Evolutionary conservation across 30 jellyfish, hydroid and myxozoan species (phyloP), one percentile per base, ranked within the genome.

Genomic region (Morbakka virulenta): DNA sequence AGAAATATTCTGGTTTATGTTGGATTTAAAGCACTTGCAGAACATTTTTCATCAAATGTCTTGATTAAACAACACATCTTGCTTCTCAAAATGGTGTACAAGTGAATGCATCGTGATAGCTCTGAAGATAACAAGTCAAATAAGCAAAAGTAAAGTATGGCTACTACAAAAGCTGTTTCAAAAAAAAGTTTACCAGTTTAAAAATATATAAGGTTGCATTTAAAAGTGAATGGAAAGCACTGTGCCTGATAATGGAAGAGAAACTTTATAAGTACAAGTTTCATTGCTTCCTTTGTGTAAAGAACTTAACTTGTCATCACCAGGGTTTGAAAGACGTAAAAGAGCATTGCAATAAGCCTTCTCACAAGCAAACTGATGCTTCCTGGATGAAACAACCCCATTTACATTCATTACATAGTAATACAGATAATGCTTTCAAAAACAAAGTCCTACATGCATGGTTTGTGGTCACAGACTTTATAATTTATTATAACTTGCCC

Each of bases 301-400:
- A 30, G 26, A 25, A 30, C 65, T 65, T 65, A 11, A 65, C 24
- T 67, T 65, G 65, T 24, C 80, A 29, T 32, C 80, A 67, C 80
- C 80, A 67, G 80, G 80, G 80, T 67, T 67, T 67, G 80, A 67
- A 29, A 67, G 80, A 67, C 34, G 80, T 67, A 67, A 67, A 67
- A 67, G 69, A 30, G 69, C 12, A 67, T 67, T 22, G 80, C 20
- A 67, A 67, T 33, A 67, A 67, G 68, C 69, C 11, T 67, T 67
- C 77, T 67, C 78, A 67, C 76, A 67, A 0, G 75, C 76, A 67
- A 67, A 11, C 80, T 67, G 80, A 67, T 67, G 78, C 4, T 4
- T 67, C 80, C 80, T 67, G 69, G 80, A 67, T 68, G 80, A 67
- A 67, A 36, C 76, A 67, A 0, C 21, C 80, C 80, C 12, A 69